Evolutionary conservation across 2,113 vertebrate genomes (phyloP), one percentile per base, ranked within the genome.

Genomic region (Gadus macrocephalus): DNA sequence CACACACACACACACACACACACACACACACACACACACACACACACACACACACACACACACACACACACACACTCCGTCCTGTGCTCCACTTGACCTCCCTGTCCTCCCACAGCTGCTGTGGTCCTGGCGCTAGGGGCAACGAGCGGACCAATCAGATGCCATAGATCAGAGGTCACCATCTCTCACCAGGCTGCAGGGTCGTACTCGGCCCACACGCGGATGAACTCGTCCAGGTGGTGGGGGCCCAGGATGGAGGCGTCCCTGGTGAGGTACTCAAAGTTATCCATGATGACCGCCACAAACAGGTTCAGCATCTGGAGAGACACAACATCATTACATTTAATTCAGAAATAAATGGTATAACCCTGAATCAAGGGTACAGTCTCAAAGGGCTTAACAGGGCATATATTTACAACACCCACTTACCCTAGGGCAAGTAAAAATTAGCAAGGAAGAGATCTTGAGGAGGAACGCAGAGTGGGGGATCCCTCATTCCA

Each of bases 271-370:
- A 98, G 86, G 86, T 99, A 99, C 83, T 99, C 97, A 85, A 99
- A 99, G 76, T 99, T 99, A 88, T 99, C 97, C 97, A 99, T 99
- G 88, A 99, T 99, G 85, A 99, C 97, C 5, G 97, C 97, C 71
- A 99, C 97, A 75, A 99, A 99, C 5, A 99, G 91, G 89, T 99
- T 99, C 79, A 99, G 71, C 97, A 99, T 99, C 97, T 99, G 85
- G 42, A 58, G 25, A 11, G 15, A 14, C 38, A 19, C 31, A 35
- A 5, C 31, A 4, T 35, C 31, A 35, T 25, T 25, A 25, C 25
- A 25, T 25, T 25, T 25, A 25, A 25, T 25, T 25, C 25, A 25
- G 2, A 25, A 25, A 25, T 25, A 25, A 25, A 25, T 25, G 25
- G 25, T 25, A 25, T 25, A 25, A 25, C 25, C 25, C 25, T 25